Evolutionary conservation across 2,797 vertebrate species (phyloP).

Genomic region (Pipistrellus pipistrellus): DNA sequence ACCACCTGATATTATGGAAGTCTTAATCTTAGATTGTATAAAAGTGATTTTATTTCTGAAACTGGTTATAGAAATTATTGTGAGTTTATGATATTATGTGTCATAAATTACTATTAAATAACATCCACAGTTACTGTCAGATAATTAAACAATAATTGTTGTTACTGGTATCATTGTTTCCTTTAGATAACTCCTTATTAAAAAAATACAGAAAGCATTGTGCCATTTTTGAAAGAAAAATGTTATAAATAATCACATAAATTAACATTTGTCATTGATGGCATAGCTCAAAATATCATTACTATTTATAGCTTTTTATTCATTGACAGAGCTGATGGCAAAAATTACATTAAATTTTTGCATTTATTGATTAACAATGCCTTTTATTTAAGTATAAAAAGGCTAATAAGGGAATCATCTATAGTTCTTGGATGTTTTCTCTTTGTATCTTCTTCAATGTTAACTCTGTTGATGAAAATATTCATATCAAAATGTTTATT

Average conservation of each 20-base stretch:
- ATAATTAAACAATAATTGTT: neutral
- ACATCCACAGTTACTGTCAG: neutral
- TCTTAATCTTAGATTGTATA: neutral
- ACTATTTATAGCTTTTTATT: neutral
- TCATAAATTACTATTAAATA: slow-evolving; percentile 18
- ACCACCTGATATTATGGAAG: neutral
- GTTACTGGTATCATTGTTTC: neutral
- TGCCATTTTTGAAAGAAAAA: slow-evolving; percentile 5
- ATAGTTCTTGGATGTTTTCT: slow-evolving; percentile 32
- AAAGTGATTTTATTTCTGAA: slow-evolving; percentile 54
- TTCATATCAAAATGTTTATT: neutral
- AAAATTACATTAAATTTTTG: slow-evolving; percentile 32
- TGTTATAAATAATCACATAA: neutral
- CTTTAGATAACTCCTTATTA: neutral
- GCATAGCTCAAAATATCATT: neutral
- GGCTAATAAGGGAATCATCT: neutral
- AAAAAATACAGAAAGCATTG: slow-evolving; percentile 19
- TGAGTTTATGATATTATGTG: neutral
- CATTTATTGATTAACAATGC: neutral
- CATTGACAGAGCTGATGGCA: slow-evolving; percentile 28
- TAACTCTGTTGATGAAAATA: slow-evolving; percentile 32
- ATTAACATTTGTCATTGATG: slow-evolving; percentile 26
- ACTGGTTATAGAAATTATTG: neutral
- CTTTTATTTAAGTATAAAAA: slow-evolving; percentile 5
- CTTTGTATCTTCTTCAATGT: neutral